phyloP scores from a whole-genome alignment of 2,113 vertebrate genomes.

The Phalacrocorax brasilianus region DNA sequence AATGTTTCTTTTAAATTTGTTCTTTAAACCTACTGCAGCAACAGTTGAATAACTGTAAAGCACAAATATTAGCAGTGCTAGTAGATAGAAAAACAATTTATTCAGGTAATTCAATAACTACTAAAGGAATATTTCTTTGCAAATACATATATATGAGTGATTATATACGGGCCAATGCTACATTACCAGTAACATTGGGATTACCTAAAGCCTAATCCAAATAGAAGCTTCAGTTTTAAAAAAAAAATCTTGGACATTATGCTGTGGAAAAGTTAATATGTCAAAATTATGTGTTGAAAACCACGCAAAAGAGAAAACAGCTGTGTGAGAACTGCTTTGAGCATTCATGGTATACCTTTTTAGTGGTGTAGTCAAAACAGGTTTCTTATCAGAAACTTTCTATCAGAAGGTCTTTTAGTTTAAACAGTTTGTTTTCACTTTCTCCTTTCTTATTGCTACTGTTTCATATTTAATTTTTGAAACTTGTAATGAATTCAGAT shows the following conservation, averaged over 20 bases:
- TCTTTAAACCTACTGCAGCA: not conserved
- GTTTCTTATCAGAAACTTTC: not conserved
- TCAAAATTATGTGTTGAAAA: not conserved
- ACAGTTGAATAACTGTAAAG: not conserved
- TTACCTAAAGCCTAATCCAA: not conserved
- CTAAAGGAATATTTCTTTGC: not conserved
- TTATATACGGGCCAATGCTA: not conserved
- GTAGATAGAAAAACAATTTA: not conserved
- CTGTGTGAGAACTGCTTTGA: not conserved
- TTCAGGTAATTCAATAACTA: not conserved
- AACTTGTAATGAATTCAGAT: not conserved
- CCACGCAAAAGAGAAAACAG: not conserved
- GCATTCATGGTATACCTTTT: not conserved
- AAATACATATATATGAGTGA: not conserved
- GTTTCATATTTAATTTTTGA: not conserved
- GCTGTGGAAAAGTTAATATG: not conserved
- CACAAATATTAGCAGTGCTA: not conserved
- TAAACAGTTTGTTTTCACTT: not conserved
- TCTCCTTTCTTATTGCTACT: not conserved
- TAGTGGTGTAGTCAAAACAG: not conserved
- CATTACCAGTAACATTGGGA: not conserved
- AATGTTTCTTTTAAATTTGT: not conserved
- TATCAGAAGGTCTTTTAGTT: not conserved
- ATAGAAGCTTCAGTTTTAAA: not conserved
- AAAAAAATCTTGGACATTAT: not conserved